Base-by-base conservation (phyloP, 2,888 invertebrate genomes). In the Drosophila quinaria region DNA sequence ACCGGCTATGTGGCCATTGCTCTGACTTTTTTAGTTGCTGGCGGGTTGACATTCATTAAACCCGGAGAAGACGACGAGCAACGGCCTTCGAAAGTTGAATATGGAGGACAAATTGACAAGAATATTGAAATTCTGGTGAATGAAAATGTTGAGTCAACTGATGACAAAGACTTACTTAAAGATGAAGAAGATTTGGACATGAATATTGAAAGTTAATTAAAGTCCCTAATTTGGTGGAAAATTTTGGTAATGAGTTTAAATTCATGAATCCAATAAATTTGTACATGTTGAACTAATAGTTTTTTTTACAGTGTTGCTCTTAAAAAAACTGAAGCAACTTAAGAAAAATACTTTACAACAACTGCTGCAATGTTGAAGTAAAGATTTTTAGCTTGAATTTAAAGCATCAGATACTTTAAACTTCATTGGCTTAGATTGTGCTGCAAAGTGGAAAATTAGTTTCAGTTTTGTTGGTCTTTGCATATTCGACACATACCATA, bases 371-470 rank as follows among this genome's bases (percentile, higher is more conserved):
- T 1, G 5, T 4, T 31, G 1, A n/a, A 10, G 19, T 8, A 42
- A 19, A 11, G 2, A 19, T 42, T 22, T 63, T 13, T 4, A 37
- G 44, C 15, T 59, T 10, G 22, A 70, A 59, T 54, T 70, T 70
- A 58, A 77, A 59, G 62, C 41, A 76, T 67, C 68, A 76, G 80
- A 78, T 76, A 80, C 78, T 78, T 69, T 49, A 11, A 50, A 62
- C 29, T 44, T n/a, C 37, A 79, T 80, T 76, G 81, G 80, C 80
- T 74, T 68, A 84, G 64, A 75, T 67, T 90, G 89, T 90, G 84
- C 85, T 80, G 60, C 81, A 89, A 81, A 78, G 81, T 90, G 85
- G 90, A 90, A 91, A 91, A 90, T 90, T 90, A 90, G 90, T 89
- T 91, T 88, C 62, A 68, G 50, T 67, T 80, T 66, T 72, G 54